Percentiles rank a stretch among this genome's conserved stretches.
Conservation (phyloP, 2,113 vertebrate genomes). For the Pardalotus punctatus region DNA sequence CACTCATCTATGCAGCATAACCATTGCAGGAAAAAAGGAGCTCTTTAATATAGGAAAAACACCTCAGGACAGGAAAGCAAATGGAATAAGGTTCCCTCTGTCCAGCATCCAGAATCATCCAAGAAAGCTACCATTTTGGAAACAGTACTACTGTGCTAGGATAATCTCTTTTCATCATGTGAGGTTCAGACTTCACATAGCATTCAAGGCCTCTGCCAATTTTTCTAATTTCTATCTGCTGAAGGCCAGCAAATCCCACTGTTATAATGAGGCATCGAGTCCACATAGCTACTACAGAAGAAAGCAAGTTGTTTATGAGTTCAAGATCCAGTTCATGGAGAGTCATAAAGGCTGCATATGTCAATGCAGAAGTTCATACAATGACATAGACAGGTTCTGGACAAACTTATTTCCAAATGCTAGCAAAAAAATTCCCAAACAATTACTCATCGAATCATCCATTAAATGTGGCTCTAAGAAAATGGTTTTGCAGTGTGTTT, state of each 20-base stretch:
- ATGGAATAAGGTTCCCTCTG: background rate
- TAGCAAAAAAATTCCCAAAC: background rate
- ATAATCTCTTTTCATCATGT: background rate
- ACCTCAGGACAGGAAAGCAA: background rate
- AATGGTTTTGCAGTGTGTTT: background rate
- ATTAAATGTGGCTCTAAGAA: background rate
- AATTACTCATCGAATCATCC: background rate
- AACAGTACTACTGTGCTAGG: background rate
- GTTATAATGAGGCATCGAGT: background rate
- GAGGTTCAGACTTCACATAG: background rate
- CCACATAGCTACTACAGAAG: background rate
- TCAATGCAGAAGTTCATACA: background rate
- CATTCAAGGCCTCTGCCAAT: background rate
- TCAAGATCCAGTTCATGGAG: background rate
- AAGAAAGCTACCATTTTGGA: background rate
- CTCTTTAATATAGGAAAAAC: background rate
- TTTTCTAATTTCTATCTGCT: background rate
- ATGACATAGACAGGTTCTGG: background rate
- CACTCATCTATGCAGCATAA: background rate
- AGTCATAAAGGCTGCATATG: background rate
- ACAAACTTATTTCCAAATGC: background rate
- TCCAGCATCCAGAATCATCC: rapidly evolving
- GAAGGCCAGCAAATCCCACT: background rate
- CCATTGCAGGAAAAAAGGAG: background rate
- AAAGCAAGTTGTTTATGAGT: background rate